Base-by-base conservation (phyloP, 2,888 invertebrate genomes). In the Andrena bicolor region DNA sequence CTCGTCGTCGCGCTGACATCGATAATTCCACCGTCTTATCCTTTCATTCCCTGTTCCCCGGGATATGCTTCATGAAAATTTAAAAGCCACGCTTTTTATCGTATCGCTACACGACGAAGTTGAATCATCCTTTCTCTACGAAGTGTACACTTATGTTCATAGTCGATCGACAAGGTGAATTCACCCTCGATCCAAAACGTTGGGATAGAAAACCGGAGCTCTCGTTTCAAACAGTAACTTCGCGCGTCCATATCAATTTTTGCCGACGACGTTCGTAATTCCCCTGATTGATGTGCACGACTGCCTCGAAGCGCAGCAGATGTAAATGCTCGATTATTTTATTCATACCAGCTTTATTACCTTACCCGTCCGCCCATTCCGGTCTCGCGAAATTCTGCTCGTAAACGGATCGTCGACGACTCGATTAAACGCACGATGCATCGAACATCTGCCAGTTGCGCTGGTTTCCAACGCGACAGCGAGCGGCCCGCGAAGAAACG, bases 391-490 rank as follows among this genome's bases (percentile, higher is more conserved):
- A 41, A 41, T 41, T 41, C 41, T 41, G 41, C 41, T 16, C 41
- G 41, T 16, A 41, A 41, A 41, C 41, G 41, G 41, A 41, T 41
- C 41, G 41, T 41, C 41, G 41, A 5, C 41, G 13, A 41, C 41
- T 41, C 41, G 41, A 41, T 41, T 53, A 53, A 53, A 20, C 53
- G 53, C 53, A 20, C n/a, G 53, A 7, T 20, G 28, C 30, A 10
- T 49, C 51, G n/a, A 66, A 51, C 51, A 68, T 68, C 68, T 68
- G 68, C 16, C 30, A 30, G 20, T 6, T 71, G 16, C 48, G 30
- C 53, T n/a, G 53, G 53, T 63, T 71, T 71, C 61, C 48, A 61
- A 30, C 60, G 70, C 71, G 51, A 72, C 51, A 32, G 20, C 16
- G 30, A 30, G 7, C 20, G 20, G 8, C 48, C 23, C 61, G 51